A percentile compares a stretch with the other conserved stretches of the same genome.
Evolutionary conservation across 2,113 vertebrate species (phyloP).

Genomic region (Hippocampus zosterae): DNA sequence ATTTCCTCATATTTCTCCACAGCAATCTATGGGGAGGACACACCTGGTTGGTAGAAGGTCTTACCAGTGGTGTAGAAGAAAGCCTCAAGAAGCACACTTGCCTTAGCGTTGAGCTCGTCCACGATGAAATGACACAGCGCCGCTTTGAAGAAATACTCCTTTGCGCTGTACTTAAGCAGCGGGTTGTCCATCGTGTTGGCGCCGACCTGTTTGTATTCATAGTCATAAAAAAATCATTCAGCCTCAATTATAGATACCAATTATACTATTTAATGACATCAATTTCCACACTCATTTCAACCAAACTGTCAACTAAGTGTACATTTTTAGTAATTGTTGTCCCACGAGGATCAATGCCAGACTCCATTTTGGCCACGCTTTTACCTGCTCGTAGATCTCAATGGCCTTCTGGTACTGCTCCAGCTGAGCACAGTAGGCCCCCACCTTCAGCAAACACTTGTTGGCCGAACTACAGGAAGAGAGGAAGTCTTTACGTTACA

Average conservation of each 20-base stretch:
- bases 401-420: conserved; percentile 96
- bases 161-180: conserved; percentile 94
- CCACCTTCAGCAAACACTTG: conserved; percentile 98
- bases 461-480: conserved; percentile 81
- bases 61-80: neutral
- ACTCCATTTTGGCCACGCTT: neutral
- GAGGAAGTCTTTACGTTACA: neutral
- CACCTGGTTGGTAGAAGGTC: neutral
- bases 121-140: conserved; percentile 96
- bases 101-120: conserved; percentile 96
- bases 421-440: conserved; percentile 87
- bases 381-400: conserved; percentile 96
- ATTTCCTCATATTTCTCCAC: conserved; percentile 97
- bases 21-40: conserved; percentile 77
- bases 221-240: neutral
- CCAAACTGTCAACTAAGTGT: neutral
- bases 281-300: neutral
- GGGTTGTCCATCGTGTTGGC: conserved; percentile 97
- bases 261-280: neutral
- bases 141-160: conserved; percentile 99
- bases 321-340: neutral
- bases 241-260: neutral
- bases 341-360: neutral
- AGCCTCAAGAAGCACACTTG: conserved; percentile 19
- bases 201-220: conserved; percentile 75